phyloP scores from a whole-genome alignment of 2,797 vertebrate genomes.

The Acanthopagrus latus region DNA sequence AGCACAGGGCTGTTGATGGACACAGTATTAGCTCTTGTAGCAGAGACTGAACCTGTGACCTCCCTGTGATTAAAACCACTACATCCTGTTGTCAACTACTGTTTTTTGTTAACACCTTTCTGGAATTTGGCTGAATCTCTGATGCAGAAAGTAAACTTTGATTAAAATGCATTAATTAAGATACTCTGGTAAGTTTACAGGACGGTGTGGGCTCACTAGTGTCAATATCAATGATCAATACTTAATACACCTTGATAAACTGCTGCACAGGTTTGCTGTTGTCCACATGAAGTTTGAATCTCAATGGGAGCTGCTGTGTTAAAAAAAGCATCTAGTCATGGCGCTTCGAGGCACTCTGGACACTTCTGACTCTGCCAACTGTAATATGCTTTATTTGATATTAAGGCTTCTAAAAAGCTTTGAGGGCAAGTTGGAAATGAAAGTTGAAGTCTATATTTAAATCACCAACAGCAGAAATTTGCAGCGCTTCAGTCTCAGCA shows the following conservation, averaged over 20 bases:
- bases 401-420: conserved; percentile 39
- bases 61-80: neutral
- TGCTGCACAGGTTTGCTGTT: neutral
- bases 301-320: neutral
- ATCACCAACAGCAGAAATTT: conserved; percentile 1
- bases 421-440: conserved; percentile 17
- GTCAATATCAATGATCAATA: neutral
- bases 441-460: conserved; percentile 39
- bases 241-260: neutral
- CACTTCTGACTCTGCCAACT: neutral
- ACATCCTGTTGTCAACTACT: neutral
- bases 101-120: neutral
- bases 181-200: neutral
- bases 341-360: neutral
- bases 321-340: conserved; percentile 12
- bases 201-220: neutral
- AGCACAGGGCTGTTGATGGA: neutral
- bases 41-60: neutral
- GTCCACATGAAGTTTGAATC: neutral
- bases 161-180: neutral
- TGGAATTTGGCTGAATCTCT: neutral
- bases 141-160: too few species aligned
- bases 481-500: neutral
- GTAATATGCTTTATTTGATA: conserved; percentile 6
- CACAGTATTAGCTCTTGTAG: neutral